A percentile compares a stretch with the other conserved stretches of the same genome.
phyloP scores from a whole-genome alignment of 1,140 invertebrate genomes.

The Adelges cooleyi region DNA sequence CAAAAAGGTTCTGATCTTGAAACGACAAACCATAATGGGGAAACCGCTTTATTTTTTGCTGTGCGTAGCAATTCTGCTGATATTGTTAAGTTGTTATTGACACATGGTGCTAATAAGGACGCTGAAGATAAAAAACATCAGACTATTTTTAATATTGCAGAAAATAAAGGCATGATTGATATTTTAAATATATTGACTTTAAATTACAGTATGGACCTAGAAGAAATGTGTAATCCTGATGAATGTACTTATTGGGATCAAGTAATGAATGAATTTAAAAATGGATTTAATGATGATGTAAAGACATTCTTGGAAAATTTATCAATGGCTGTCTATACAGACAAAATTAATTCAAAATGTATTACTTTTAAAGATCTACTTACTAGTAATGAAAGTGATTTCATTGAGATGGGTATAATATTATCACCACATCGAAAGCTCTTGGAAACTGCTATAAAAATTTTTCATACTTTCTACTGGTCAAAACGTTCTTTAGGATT shows the following conservation, averaged over 20 bases:
- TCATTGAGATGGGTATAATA: not conserved
- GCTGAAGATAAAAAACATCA: not conserved
- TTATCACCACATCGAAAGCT: constrained; percentile 1
- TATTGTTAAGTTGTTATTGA: not conserved
- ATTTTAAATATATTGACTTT: constrained; percentile 1
- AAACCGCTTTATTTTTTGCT: constrained; percentile 12
- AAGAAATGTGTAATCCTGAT: not conserved
- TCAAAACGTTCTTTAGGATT: not conserved
- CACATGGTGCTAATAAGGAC: not conserved
- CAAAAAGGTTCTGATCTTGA: constrained; percentile 7
- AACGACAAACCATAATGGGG: not conserved
- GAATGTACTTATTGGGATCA: constrained; percentile 1
- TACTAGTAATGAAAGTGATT: not conserved
- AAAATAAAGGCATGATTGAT: constrained; percentile 1
- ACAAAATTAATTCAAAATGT: not conserved
- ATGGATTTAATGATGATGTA: constrained; percentile 15
- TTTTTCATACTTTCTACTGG: not conserved
- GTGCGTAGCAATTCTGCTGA: not conserved
- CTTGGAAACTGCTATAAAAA: not conserved
- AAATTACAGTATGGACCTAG: not conserved
- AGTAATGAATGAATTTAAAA: constrained; percentile 7
- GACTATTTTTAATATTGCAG: not conserved
- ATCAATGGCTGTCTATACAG: not conserved
- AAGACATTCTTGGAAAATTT: constrained; percentile 3
- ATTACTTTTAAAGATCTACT: constrained; percentile 13